Percentiles rank a stretch among this genome's conserved stretches.
Evolutionary conservation across 2,888 invertebrate species (phyloP).

Genomic region (Macrophya annulata): DNA sequence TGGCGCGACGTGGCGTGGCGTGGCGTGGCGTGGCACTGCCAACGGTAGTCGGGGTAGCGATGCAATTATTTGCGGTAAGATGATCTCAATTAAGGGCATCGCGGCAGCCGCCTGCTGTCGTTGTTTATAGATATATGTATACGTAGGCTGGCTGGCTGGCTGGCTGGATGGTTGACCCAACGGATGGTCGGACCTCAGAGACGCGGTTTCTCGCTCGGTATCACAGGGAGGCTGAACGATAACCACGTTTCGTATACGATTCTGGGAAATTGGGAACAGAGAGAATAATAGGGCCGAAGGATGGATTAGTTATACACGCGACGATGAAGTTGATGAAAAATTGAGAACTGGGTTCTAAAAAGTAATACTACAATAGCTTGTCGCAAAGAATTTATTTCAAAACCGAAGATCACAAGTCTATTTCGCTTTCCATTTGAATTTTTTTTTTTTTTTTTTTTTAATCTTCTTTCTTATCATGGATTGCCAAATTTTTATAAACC

Average conservation of each 20-base stretch:
- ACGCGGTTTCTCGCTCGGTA: conserved; percentile 9
- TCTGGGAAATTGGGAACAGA: conserved; percentile 10
- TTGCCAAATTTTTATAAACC: too few relatives aligned
- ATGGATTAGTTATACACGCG: background rate
- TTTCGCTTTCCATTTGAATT: too few relatives aligned
- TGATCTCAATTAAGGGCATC: conserved; percentile 69
- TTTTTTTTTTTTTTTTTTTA: background rate
- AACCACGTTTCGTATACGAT: conserved; percentile 38
- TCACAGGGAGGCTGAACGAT: conserved; percentile 43
- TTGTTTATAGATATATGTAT: background rate
- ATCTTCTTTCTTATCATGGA: too few relatives aligned
- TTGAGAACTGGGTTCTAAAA: background rate
- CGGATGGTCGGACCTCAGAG: background rate
- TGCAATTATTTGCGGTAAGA: conserved; percentile 69
- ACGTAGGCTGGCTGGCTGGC: background rate
- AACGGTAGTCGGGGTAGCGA: conserved; percentile 59
- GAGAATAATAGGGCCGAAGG: background rate
- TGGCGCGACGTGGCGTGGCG: background rate
- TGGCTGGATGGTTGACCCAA: conserved; percentile 14
- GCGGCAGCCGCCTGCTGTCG: conserved; percentile 22
- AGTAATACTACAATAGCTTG: background rate
- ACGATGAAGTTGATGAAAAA: background rate
- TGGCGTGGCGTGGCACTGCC: background rate
- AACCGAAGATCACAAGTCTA: background rate
- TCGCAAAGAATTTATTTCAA: background rate